phyloP scores from a whole-genome alignment of 1,140 invertebrate species.

The Nixonia krombeini region DNA sequence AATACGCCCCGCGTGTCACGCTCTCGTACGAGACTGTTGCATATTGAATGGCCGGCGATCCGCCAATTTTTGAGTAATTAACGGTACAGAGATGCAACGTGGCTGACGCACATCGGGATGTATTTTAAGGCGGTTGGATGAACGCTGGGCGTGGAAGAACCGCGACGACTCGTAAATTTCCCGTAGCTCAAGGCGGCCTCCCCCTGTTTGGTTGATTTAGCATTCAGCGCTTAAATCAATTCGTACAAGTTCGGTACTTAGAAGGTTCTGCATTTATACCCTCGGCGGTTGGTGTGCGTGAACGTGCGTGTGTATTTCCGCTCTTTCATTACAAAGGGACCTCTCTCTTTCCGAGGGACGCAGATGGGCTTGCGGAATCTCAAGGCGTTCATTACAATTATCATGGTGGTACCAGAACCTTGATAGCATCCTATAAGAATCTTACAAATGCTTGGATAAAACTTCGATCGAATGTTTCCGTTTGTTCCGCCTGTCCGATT shows the following conservation, averaged over 20 bases:
- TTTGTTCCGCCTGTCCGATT: too few relatives aligned
- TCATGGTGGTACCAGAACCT: constrained; percentile 66
- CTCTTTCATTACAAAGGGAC: constrained; percentile 55
- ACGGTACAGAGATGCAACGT: too few relatives aligned
- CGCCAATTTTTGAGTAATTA: neutral
- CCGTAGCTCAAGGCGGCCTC: constrained; percentile 34
- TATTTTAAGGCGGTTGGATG: constrained; percentile 5
- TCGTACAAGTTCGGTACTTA: constrained; percentile 72
- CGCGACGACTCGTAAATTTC: constrained; percentile 50
- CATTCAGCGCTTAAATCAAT: constrained; percentile 73
- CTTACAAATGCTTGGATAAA: constrained; percentile 31
- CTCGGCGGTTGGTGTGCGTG: constrained; percentile 37
- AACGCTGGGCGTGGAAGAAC: constrained; percentile 6
- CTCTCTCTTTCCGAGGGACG: constrained; percentile 49
- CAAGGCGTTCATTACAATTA: constrained; percentile 71
- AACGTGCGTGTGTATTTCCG: constrained; percentile 21
- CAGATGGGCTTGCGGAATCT: constrained; percentile 68
- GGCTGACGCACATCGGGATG: too few relatives aligned
- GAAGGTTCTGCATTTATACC: constrained; percentile 60
- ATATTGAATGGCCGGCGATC: neutral
- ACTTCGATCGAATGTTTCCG: constrained; percentile 38
- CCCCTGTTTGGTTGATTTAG: constrained; percentile 67
- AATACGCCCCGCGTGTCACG: constrained; percentile 14
- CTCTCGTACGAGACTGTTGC: neutral
- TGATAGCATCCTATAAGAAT: constrained; percentile 41